Evolutionary conservation across 2,888 invertebrate species (phyloP), one percentile per base, ranked within the genome.

Genomic region (Nomada fucata): DNA sequence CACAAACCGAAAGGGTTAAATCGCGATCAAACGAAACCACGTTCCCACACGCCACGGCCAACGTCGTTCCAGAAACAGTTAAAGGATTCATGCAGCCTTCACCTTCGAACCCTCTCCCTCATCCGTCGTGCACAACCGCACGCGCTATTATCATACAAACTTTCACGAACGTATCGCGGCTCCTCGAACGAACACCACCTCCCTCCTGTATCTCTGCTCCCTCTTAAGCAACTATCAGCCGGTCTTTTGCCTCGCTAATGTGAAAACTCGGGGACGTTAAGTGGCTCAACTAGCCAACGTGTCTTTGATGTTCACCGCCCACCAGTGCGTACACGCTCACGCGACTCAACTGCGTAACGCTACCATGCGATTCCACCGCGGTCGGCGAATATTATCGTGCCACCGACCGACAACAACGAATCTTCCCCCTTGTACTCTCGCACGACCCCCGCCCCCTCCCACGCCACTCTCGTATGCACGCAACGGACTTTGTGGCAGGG

Each of bases 241-340:
- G 59, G 89, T 90, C 92, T 92, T 93, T 93, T 93, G 93, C 93
- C 92, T 92, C 92, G 92, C 93, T 93, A 93, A 93, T 93, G 93
- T 91, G 93, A 92, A 93, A 93, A 93, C 92, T 93, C 91, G 89
- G 84, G 90, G 90, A 91, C 91, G 91, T 93, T 93, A 93, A 93
- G 93, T 93, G 93, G 93, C 93, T 93, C 91, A 93, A 93, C 93
- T 93, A 92, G 92, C 91, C 90, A 88, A 86, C 87, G 90, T 85
- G 85, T 90, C 93, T 93, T 93, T 93, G 93, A 93, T 91, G 91
- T 86, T 87, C 84, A 85, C 84, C 86, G 89, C 86, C 79, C 80
- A 80, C 86, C 64, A 72, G 71, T 76, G 86, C 84, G 86, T 84
- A 78, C 77, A 81, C 72, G 13, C 89, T 85, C 89, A 83, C 80